These are phyloP conservation scores for Vidua macroura DNA, from an alignment of 2,113 vertebrate species.

Conservation along the genomic window DNA sequence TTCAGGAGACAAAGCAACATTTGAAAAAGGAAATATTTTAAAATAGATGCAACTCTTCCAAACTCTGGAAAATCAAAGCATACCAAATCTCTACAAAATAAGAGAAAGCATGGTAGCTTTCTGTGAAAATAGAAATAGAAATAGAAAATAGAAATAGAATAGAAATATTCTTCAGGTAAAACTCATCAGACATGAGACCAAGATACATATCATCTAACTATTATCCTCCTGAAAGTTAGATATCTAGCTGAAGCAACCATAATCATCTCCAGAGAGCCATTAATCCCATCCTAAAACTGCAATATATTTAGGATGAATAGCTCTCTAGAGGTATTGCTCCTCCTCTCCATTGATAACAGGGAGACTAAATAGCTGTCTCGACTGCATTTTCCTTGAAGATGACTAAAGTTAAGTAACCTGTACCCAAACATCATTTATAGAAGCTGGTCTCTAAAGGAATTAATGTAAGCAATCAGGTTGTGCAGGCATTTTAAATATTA, in stretches of 20 bases:
- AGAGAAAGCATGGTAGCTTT: not conserved
- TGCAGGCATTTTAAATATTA: not conserved
- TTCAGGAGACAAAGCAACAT: not conserved
- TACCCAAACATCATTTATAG: not conserved
- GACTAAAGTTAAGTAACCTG: not conserved
- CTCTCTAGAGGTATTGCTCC: slow-evolving; percentile 16
- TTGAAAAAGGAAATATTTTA: not conserved
- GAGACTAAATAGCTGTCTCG: slow-evolving; percentile 3
- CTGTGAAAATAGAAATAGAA: not conserved
- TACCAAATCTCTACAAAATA: not conserved
- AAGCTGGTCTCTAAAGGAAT: not conserved
- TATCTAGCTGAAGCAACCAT: slow-evolving; percentile 11
- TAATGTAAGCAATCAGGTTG: not conserved
- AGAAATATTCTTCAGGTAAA: not conserved
- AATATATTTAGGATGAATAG: slow-evolving; percentile 43
- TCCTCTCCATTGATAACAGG: not conserved
- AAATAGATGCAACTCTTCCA: not conserved
- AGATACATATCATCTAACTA: not conserved
- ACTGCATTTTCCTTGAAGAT: not conserved
- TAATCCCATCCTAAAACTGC: slow-evolving; percentile 35
- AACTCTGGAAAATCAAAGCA: not conserved
- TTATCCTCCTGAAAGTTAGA: not conserved
- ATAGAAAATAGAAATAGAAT: no score
- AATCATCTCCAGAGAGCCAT: slow-evolving; percentile 28
- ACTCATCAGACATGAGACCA: not conserved